phyloP scores from a whole-genome alignment of 2,113 vertebrate species.

The Pollimyrus isidori region DNA sequence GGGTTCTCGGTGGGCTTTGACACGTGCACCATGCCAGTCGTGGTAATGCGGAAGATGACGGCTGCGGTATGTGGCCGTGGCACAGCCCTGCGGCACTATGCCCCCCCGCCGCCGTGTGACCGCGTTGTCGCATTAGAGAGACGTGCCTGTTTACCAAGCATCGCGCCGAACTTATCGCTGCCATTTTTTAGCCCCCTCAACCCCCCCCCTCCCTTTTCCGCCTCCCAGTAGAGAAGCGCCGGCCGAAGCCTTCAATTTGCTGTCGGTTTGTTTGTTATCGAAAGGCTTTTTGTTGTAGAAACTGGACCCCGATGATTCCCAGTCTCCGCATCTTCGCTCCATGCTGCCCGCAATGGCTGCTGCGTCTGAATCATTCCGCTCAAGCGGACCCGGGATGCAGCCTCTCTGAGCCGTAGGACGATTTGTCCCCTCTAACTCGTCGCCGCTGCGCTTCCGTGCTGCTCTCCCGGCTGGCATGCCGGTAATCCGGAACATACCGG shows the following conservation, averaged over 20 bases:
- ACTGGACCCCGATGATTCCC: neutral
- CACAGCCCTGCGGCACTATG: neutral
- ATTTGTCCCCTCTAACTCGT: conserved; percentile 7
- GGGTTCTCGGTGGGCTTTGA: neutral
- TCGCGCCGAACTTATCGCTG: neutral
- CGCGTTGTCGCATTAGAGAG: neutral
- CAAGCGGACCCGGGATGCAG: neutral
- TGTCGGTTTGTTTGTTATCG: neutral
- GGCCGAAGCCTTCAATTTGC: neutral
- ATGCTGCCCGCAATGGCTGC: neutral
- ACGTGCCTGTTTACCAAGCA: neutral
- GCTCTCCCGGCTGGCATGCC: conserved; percentile 9
- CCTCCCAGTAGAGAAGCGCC: neutral
- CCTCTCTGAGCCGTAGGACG: neutral
- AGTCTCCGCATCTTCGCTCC: neutral
- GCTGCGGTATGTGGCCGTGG: neutral
- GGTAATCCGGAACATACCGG: conserved; percentile 7
- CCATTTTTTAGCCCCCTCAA: neutral
- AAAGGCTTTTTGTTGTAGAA: neutral
- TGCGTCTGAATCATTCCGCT: neutral
- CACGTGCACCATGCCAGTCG: neutral
- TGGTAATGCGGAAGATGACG: neutral
- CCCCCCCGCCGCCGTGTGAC: neutral
- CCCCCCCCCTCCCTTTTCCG: neutral
- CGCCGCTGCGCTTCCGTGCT: neutral